Evolutionary conservation across 2,113 vertebrate species (phyloP).

Genomic region (Silurus glanis): DNA sequence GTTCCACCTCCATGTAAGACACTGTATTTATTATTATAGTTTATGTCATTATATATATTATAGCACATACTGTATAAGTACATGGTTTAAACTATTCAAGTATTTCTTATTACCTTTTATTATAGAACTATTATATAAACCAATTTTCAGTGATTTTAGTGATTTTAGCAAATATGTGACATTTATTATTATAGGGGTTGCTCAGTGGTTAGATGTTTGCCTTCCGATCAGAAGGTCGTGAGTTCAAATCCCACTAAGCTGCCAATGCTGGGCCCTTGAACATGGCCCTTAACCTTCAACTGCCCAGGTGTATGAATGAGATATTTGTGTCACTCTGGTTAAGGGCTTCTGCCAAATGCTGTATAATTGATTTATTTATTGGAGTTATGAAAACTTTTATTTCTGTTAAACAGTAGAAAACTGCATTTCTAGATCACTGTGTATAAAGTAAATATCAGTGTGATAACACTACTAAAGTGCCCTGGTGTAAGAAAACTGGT

Average conservation of each 20-base stretch:
- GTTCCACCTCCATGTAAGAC: conserved; percentile 73
- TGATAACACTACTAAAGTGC: neutral
- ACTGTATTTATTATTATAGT: neutral
- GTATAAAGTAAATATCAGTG: too few relatives aligned
- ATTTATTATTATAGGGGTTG: neutral
- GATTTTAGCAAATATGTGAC: neutral
- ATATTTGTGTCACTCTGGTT: too few relatives aligned
- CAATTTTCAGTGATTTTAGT: neutral
- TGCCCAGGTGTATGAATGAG: too few relatives aligned
- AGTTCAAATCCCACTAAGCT: too few relatives aligned
- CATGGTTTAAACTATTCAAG: too few relatives aligned
- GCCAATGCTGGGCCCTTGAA: too few relatives aligned
- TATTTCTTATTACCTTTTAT: neutral
- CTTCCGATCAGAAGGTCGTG: too few relatives aligned
- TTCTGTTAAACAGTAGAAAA: neutral
- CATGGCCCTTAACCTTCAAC: too few relatives aligned
- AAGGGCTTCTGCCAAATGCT: too few relatives aligned
- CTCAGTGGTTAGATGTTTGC: too few relatives aligned
- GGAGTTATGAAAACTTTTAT: neutral
- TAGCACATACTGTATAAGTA: neutral
- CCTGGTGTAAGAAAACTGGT: neutral
- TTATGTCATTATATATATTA: neutral
- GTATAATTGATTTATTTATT: neutral
- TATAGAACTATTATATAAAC: neutral
- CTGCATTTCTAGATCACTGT: neutral